These are phyloP conservation scores for Salpingus planirostris DNA, from an alignment of 2,888 invertebrate species.

Conservation along the genomic window DNA sequence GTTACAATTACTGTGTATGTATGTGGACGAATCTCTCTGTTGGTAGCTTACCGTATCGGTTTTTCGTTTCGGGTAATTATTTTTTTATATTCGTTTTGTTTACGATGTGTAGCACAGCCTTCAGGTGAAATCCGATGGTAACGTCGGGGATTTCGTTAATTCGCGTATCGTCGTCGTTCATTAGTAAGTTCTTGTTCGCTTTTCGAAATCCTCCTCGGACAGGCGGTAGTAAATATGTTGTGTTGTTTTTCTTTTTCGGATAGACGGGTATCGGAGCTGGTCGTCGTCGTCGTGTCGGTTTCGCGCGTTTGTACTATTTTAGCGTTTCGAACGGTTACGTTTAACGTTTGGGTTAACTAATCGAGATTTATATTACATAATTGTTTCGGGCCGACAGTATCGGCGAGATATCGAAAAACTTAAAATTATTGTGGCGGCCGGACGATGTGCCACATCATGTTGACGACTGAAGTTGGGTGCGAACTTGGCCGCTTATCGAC, in stretches of 20 bases:
- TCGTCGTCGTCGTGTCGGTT: no score
- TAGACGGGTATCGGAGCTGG: no score
- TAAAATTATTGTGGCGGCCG: slow-evolving; percentile 42
- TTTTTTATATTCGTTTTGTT: slow-evolving; percentile 19
- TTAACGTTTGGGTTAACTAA: slow-evolving; percentile 34
- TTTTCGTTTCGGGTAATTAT: no score
- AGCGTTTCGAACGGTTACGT: slow-evolving; percentile 37
- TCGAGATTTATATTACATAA: slow-evolving; percentile 39
- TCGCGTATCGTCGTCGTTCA: no score
- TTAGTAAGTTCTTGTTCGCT: no score
- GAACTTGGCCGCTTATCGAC: no score
- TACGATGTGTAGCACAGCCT: slow-evolving; percentile 34
- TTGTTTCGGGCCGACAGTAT: slow-evolving; percentile 38
- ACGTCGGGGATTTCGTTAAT: no score
- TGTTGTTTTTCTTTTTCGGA: no score
- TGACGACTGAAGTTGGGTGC: slow-evolving; percentile 43
- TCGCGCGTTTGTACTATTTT: slow-evolving; percentile 41
- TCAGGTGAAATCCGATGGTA: slow-evolving; percentile 30
- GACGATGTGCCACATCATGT: slow-evolving; percentile 45
- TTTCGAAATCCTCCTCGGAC: no score
- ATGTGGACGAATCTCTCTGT: slow-evolving; percentile 2
- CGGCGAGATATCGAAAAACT: slow-evolving; percentile 37
- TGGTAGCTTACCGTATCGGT: slow-evolving; percentile 23
- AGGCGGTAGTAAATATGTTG: no score
- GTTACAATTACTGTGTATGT: no score